A percentile compares a stretch with the other conserved stretches of the same genome.
These are phyloP conservation scores for Eueremaeus valkanovi DNA, from an alignment of 2,888 invertebrate genomes.

Conservation along the genomic window DNA sequence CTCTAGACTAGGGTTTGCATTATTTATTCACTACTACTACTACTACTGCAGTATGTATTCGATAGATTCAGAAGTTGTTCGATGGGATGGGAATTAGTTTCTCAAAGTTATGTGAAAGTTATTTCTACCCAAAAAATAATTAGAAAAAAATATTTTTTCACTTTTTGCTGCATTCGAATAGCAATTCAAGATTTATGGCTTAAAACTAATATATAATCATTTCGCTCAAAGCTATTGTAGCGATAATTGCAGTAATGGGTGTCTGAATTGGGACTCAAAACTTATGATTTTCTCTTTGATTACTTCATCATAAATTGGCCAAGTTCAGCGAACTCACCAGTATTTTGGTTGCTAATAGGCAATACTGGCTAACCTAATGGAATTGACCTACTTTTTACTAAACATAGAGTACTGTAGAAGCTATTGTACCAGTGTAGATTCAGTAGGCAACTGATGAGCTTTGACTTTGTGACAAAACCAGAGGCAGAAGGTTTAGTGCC, in stretches of 20 bases:
- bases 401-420: no score
- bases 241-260: neutral
- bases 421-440: no score
- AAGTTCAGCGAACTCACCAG: no score
- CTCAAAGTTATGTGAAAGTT: slow-evolving; percentile 19
- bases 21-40: no score
- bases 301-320: no score
- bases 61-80: neutral
- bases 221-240: slow-evolving; percentile 1
- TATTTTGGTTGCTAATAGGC: no score
- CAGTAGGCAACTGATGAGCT: no score
- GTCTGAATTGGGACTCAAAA: neutral
- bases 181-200: slow-evolving; percentile 12
- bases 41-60: neutral
- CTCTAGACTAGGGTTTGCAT: no score
- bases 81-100: neutral
- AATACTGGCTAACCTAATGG: no score
- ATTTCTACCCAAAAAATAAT: slow-evolving; percentile 5
- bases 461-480: no score
- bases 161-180: neutral
- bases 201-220: slow-evolving; percentile 9
- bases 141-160: neutral
- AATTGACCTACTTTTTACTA: no score
- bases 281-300: neutral
- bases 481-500: no score